Evolutionary conservation across 2,888 invertebrate species (phyloP).

Genomic region (Catotricha subobsoleta): DNA sequence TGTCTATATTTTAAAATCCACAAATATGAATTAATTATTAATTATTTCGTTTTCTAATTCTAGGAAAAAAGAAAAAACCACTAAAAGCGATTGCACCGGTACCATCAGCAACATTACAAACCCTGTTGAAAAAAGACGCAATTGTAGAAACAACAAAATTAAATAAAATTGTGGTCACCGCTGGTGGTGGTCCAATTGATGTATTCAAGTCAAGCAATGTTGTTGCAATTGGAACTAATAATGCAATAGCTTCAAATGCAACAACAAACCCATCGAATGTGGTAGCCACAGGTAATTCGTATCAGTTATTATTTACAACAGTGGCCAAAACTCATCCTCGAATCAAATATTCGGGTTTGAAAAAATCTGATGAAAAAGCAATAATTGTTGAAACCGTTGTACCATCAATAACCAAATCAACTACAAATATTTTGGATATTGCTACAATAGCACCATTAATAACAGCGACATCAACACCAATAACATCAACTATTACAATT

Average conservation of each 20-base stretch:
- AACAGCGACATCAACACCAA: not conserved
- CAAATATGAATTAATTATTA: too few species aligned
- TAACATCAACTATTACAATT: constrained; percentile 3
- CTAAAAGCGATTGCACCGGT: not conserved
- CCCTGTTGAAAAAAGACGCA: not conserved
- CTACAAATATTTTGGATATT: constrained; percentile 1
- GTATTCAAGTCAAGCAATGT: not conserved
- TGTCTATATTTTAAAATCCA: too few species aligned
- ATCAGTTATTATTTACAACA: constrained; percentile 5
- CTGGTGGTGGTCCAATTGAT: not conserved
- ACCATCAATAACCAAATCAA: not conserved
- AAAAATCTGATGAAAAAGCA: constrained; percentile 10
- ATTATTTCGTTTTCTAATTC: too few species aligned
- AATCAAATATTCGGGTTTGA: constrained; percentile 19
- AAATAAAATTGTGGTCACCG: constrained; percentile 1
- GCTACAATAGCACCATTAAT: not conserved
- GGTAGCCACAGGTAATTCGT: constrained; percentile 1
- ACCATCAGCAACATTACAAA: not conserved
- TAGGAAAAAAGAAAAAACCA: too few species aligned
- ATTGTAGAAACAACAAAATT: not conserved
- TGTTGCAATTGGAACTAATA: not conserved
- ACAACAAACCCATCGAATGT: constrained; percentile 3
- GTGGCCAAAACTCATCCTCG: constrained; percentile 19
- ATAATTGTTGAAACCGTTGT: not conserved
- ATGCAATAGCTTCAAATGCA: not conserved